Conservation (phyloP, 2,888 invertebrate species). For the Heteropelma amictum region DNA sequence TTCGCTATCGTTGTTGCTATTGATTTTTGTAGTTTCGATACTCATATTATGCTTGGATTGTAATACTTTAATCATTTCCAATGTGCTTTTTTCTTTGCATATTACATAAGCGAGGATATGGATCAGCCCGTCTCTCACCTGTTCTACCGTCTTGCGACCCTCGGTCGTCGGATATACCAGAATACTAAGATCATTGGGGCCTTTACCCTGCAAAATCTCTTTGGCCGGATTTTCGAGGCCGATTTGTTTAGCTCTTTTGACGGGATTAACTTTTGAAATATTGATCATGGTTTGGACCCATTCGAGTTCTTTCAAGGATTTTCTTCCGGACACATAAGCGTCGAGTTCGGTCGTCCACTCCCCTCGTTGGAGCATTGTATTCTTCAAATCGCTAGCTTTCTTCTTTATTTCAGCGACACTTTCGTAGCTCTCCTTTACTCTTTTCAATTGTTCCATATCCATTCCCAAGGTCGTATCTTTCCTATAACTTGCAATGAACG, state of each 20-base stretch:
- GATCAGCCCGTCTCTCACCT: constrained; percentile 84
- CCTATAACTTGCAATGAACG: constrained; percentile 95
- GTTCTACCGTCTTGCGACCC: constrained; percentile 78
- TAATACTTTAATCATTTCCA: constrained; percentile 85
- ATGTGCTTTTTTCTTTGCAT: constrained; percentile 86
- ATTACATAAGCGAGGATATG: constrained; percentile 91
- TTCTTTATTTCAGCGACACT: constrained; percentile 84
- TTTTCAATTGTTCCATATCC: constrained; percentile 87
- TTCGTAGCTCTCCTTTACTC: constrained; percentile 85
- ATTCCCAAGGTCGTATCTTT: constrained; percentile 86
- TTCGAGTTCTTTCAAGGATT: constrained; percentile 87
- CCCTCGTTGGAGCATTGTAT: constrained; percentile 83
- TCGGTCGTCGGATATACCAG: constrained; percentile 78
- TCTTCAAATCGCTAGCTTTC: constrained; percentile 84
- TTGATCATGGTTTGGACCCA: constrained; percentile 91
- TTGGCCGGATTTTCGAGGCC: constrained; percentile 86
- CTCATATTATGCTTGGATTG: constrained; percentile 50
- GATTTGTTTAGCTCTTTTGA: constrained; percentile 87
- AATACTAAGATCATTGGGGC: constrained; percentile 60
- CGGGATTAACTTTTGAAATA: constrained; percentile 84
- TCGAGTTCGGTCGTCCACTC: constrained; percentile 83
- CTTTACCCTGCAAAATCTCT: constrained; percentile 81
- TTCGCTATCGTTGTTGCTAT: constrained; percentile 75
- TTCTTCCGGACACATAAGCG: constrained; percentile 83
- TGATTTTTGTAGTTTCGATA: constrained; percentile 71